Base-by-base conservation (phyloP, 2,888 invertebrate genomes). In the Phytoseiulus persimilis region DNA sequence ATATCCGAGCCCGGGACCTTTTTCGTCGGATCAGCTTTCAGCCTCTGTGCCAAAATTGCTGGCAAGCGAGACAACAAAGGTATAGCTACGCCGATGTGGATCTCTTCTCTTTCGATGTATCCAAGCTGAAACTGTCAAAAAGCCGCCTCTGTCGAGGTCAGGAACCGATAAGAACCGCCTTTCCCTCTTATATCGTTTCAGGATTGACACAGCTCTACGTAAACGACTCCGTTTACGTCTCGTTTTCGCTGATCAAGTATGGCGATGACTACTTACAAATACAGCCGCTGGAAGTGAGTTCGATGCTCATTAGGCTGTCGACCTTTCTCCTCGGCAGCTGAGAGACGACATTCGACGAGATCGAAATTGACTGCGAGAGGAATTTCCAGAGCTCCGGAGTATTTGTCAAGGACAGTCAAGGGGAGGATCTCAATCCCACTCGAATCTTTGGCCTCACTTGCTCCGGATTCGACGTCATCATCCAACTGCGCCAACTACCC, bases 1-100 rank as follows among this genome's bases (percentile, higher is more conserved):
- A 87, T 87, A 11, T 87, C 87, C 18, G 87, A 87, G 31, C 87
- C 87, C 33, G 87, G 87, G 0, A 87, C 87, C 32, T 87, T 87
- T 31, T 87, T 87, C 33, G 87, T 87, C 31, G 87, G 87, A 28
- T 87, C 87, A 31, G 33, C 87, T 11, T 45, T 9, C 0, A 87
- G 39, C n/a, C 33, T 87, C 33, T n/a, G 32, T 87, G 32, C 39
- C 45, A 33, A n/a, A n/a, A n/a, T 87, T 0, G 87, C 33, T 33
- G 87, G 87, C 32, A 87, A 32, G 45, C 11, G 87, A 11, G n/a
- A 5, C 0, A 28, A 14, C 87, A 87, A 87, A 14, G 87, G 87
- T 87, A 31, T 39, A 46, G 6, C 46, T 6, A 46, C 46, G 6
- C 46, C 9, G 46, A 46, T 11, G 14, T 46, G 14, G 14, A 6